phyloP scores from a whole-genome alignment of 2,113 vertebrate species.

The Scomber scombrus region DNA sequence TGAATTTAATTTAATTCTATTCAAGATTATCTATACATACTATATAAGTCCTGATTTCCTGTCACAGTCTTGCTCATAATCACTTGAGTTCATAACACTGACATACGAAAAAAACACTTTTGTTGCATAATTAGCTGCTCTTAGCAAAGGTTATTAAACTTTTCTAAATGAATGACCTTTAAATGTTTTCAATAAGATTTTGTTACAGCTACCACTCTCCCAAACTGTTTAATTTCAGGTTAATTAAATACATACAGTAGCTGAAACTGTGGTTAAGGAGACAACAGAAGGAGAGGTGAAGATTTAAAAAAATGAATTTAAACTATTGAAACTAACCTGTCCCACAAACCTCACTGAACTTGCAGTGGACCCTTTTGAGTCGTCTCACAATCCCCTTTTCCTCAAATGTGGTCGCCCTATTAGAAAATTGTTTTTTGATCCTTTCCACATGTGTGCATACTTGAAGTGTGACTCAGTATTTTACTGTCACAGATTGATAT shows the following conservation, averaged over 20 bases:
- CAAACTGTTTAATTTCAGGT: background rate
- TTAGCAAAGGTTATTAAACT: no score
- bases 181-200: background rate
- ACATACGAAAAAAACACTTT: no score
- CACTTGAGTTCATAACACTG: no score
- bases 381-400: no score
- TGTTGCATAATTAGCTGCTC: no score
- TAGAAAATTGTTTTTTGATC: slow-evolving; percentile 15
- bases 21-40: background rate
- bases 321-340: background rate
- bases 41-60: no score
- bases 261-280: background rate
- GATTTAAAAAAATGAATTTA: background rate
- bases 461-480: slow-evolving; percentile 56
- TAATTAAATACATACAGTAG: background rate
- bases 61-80: no score
- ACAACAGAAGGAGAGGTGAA: background rate
- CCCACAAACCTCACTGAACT: slow-evolving; percentile 8
- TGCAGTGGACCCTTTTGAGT: background rate
- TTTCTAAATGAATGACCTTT: background rate
- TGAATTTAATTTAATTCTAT: background rate
- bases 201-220: background rate
- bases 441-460: slow-evolving; percentile 33
- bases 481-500: slow-evolving; percentile 58
- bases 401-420: background rate